Base-by-base conservation (phyloP, 53 echinoderm and acorn worm species). In the Arbacia lixula region DNA sequence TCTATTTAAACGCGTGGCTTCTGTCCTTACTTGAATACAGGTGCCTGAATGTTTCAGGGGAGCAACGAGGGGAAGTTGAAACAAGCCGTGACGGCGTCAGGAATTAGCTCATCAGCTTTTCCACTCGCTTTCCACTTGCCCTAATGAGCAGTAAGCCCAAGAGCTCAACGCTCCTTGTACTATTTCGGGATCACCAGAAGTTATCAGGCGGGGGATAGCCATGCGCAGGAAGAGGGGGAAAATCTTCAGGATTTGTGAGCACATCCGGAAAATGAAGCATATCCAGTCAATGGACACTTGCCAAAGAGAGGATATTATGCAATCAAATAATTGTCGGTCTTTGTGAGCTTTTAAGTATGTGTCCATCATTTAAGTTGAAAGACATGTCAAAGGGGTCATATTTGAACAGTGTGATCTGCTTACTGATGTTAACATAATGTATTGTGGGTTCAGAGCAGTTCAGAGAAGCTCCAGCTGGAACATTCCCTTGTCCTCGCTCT, bases 41-140 rank as follows among this genome's bases (percentile, higher is more conserved):
- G 67, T 67, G 67, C 21, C 38, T 67, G 9, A 37, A 46, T 5
- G 57, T 14, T 10, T 42, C 14, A 74, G 29, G 22, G 27, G 27
- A 27, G 40, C 5, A 9, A 11, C 17, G 50, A 19, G 50, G n/a
- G 42, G 41, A 60, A 25, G 26, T 21, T 40, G 4, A 46, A 81
- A 22, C n/a, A 55, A 34, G 30, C 46, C 29, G 64, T 30, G 46
- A 11, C 41, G 6, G 60, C 60, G 41, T 1, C 35, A 1, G 60
- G 60, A 78, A 78, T 78, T 60, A 81, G 30, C 35, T 81, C 21
- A 50, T 81, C 34, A 81, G 17, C 41, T 81, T 63, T 63, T 81
- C 50, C 64, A 62, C 82, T 9, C 3, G 33, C 49, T 49, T 64
- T 81, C 46, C 62, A 81, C 33, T 63, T 27, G 25, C 41, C 55